phyloP scores from a whole-genome alignment of 2,797 vertebrate species.

The Octomys mimax region DNA sequence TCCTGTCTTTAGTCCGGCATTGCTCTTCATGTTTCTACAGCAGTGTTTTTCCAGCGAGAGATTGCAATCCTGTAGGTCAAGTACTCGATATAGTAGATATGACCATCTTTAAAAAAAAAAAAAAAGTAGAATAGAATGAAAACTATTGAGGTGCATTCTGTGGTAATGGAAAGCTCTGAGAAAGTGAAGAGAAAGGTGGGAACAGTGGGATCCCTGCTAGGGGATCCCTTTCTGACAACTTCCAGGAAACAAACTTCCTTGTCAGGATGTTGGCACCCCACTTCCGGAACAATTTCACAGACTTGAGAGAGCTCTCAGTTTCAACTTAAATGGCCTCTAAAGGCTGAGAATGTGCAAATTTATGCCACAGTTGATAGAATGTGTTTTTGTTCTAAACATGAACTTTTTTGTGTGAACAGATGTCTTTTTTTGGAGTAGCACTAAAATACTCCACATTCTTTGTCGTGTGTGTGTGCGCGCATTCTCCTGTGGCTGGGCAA shows the following conservation, averaged over 20 bases:
- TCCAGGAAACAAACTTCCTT: not conserved
- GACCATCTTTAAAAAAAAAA: not conserved
- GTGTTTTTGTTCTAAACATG: not conserved
- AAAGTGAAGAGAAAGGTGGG: not conserved
- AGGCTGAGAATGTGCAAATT: not conserved
- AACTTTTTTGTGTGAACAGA: conserved; percentile 29
- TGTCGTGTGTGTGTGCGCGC: not conserved
- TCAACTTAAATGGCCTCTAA: not conserved
- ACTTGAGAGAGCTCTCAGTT: not conserved
- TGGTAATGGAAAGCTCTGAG: not conserved
- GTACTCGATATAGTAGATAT: not conserved
- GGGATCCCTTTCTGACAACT: not conserved
- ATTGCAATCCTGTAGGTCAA: not conserved
- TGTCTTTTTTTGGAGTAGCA: conserved; percentile 22
- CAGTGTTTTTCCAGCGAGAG: conserved; percentile 17
- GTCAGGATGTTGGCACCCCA: no score
- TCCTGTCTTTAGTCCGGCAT: not conserved
- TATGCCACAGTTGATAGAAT: not conserved
- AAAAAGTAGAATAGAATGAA: not conserved
- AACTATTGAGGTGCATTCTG: not conserved
- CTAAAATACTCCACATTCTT: conserved; percentile 11
- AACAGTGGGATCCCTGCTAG: not conserved
- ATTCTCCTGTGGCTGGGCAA: not conserved
- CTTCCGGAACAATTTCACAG: not conserved
- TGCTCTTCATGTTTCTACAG: not conserved